Evolutionary conservation across 2,113 vertebrate genomes (phyloP).

Genomic region (Glaucomys volans): DNA sequence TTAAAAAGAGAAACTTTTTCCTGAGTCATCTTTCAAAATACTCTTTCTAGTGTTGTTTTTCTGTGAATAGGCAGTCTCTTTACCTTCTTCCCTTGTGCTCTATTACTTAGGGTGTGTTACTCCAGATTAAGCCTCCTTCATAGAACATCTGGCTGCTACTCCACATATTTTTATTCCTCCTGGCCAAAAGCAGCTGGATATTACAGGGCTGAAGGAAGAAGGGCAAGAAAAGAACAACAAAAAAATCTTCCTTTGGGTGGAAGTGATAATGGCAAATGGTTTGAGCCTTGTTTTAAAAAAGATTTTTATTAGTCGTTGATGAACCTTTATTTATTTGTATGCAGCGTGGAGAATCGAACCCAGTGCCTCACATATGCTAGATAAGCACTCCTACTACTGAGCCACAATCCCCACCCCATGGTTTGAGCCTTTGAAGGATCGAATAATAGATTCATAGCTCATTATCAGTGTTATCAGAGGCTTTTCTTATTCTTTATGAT

Average conservation of each 20-base stretch:
- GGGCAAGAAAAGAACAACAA: background rate
- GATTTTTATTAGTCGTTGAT: no score
- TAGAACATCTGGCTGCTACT: background rate
- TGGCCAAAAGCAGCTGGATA: background rate
- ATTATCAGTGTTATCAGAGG: background rate
- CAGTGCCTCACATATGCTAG: no score
- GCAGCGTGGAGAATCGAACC: no score
- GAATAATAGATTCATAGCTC: background rate
- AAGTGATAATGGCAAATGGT: conserved; percentile 11
- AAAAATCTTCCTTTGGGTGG: background rate
- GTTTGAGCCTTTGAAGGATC: background rate
- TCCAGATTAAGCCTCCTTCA: background rate
- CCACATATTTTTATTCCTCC: background rate
- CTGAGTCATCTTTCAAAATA: background rate
- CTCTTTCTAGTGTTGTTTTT: background rate
- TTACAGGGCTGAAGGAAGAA: background rate
- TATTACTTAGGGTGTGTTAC: background rate
- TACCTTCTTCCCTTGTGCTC: background rate
- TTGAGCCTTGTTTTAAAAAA: background rate
- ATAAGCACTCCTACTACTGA: no score
- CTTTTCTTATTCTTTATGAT: conserved; percentile 8
- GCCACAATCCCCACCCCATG: background rate
- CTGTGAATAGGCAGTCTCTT: background rate
- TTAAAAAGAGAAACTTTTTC: background rate
- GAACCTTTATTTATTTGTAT: no score